Evolutionary conservation across 2,113 vertebrate genomes (phyloP), one percentile per base, ranked within the genome.

Genomic region (Scomber scombrus): DNA sequence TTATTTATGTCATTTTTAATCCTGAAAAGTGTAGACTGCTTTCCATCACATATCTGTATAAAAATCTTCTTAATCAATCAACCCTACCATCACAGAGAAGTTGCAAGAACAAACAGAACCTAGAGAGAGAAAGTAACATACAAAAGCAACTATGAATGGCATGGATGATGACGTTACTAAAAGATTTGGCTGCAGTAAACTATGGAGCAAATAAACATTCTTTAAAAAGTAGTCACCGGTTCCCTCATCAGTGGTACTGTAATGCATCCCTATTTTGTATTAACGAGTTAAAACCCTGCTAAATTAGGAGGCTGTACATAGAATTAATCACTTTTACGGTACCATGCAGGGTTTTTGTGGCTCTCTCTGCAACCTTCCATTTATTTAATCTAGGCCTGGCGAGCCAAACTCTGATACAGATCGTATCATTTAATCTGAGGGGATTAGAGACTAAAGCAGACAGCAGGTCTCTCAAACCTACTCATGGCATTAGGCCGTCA

Each of bases 341-440:
- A 26, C n/a, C 8, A 18, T 64, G 43, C 55, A 52, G n/a, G 43
- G 52, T 43, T 34, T 34, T 76, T 64, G 15, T 40, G 56, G 13
- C 12, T 21, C 64, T 81, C 55, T 75, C 60, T 86, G 68, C 61
- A 79, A 75, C 78, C 71, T 61, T 85, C 45, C 60, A 58, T 65
- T 85, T 58, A 68, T 85, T 84, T 91, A 91, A 94, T 93, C 82
- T 85, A 62, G 79, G 12, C 19, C 61, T 52, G 43, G 72, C 26
- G 15, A 88, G 82, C 83, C 85, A 91, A 91, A 40, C 82, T 86
- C 77, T 83, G 86, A 88, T 87, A 88, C 81, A 91, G 88, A 93
- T 93, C 78, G 77, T 89, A 92, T 90, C 82, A 91, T 92, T 93
- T 93, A 94, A 94, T 94, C 91, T 85, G 87, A 73, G 26, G 69